Percentiles rank a stretch among this genome's conserved stretches.
These are phyloP conservation scores for Platyrinchus mystaceus DNA, from an alignment of 2,797 vertebrate species.

Conservation along the genomic window DNA sequence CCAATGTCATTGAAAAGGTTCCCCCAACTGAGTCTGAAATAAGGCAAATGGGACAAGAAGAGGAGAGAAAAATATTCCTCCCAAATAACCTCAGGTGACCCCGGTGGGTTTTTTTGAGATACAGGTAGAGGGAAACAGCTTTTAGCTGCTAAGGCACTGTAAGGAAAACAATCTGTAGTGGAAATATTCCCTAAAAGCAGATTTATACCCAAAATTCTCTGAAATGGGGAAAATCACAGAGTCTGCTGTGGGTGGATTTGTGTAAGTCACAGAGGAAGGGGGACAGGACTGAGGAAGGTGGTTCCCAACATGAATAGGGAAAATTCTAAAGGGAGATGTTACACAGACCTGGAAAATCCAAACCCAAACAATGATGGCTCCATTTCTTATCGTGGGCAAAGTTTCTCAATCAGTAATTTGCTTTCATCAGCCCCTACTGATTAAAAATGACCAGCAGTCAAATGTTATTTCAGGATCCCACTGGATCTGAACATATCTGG, in stretches of 20 bases:
- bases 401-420: neutral
- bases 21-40: neutral
- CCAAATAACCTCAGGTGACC: neutral
- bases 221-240: neutral
- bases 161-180: neutral
- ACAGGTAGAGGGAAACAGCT: neutral
- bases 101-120: neutral
- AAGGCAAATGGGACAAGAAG: neutral
- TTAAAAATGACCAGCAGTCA: neutral
- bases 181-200: neutral
- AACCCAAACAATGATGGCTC: neutral
- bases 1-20: neutral
- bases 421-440: neutral
- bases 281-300: neutral
- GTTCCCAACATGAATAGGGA: neutral
- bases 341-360: neutral
- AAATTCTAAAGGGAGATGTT: neutral
- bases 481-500: neutral
- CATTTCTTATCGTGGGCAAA: neutral
- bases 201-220: neutral
- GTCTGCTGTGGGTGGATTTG: neutral
- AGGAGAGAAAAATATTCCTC: neutral
- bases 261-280: neutral
- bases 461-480: neutral
- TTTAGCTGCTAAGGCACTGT: neutral